Base-by-base conservation (phyloP, 2,888 invertebrate species). In the Ametastegia equiseti region DNA sequence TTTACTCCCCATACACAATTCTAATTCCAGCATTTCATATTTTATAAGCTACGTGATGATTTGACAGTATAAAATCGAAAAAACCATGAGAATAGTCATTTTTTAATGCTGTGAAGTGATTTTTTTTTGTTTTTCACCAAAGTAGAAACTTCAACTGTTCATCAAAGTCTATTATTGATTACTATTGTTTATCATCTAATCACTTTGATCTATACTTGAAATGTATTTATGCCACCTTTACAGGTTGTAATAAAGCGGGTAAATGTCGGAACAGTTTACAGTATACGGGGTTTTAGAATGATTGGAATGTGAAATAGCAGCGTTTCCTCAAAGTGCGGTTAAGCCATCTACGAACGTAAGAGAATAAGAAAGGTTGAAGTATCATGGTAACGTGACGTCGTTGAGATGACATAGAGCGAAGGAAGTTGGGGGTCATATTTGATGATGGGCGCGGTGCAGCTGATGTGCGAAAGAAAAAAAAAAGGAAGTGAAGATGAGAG, bases 221-320 rank as follows among this genome's bases (percentile, higher is more conserved):
- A 60, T 39, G 11, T 27, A 23, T 39, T 67, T 67, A 39, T 67
- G 7, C 67, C 13, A n/a, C 19, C 23, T 11, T 23, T 2, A 7
- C 11, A 23, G 19, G n/a, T 39, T 11, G 36, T 4, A 67, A 23
- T 19, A 36, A 65, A 33, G 4, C 19, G 19, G 19, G 19, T 0
- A 36, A 42, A 65, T n/a, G 30, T 30, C 13, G 60, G 7, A 67
- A 36, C 36, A 23, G 11, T 1, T 19, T 9, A 67, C 19, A 39
- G n/a, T n/a, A n/a, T n/a, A n/a, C n/a, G 19, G 71, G 71, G 23
- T 45, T 71, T 30, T 7, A 71, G 47, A 42, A 9, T 71, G 27
- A 71, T 71, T 71, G 47, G 47, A 47, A 71, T 47, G 15, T 71
- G 71, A 71, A 45, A 45, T 47, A 71, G 45, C 23, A 71, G 71